Evolutionary conservation across 2,113 vertebrate species (phyloP).

Genomic region (Amblyopsis rosae): DNA sequence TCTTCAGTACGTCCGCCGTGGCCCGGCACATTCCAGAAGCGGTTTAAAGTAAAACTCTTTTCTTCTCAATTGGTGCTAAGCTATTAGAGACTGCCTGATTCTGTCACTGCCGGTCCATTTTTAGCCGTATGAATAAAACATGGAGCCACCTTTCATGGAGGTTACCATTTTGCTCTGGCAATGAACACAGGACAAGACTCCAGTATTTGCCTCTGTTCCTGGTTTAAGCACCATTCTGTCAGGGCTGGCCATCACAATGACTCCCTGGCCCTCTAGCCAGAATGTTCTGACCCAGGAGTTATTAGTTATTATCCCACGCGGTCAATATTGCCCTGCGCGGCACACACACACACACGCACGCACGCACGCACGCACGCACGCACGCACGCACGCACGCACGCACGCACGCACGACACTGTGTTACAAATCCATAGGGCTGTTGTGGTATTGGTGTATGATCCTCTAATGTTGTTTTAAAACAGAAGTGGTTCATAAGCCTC

Average conservation of each 20-base stretch:
- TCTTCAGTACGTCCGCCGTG: too few species aligned
- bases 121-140: slow-evolving; percentile 78
- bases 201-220: slow-evolving; percentile 21
- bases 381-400: too few species aligned
- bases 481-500: too few species aligned
- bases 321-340: too few species aligned
- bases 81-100: slow-evolving; percentile 68
- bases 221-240: slow-evolving; percentile 43
- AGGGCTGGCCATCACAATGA: slow-evolving; percentile 24
- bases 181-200: slow-evolving; percentile 49
- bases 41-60: slow-evolving; percentile 35
- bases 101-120: slow-evolving; percentile 71
- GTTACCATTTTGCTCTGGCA: slow-evolving; percentile 44
- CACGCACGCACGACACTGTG: too few species aligned
- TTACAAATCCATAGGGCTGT: too few species aligned
- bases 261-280: not conserved
- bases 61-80: slow-evolving; percentile 13
- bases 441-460: too few species aligned
- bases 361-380: too few species aligned
- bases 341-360: too few species aligned
- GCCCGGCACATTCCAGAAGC: slow-evolving; percentile 1
- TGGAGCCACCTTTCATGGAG: slow-evolving; percentile 57
- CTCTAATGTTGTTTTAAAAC: too few species aligned
- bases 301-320: too few species aligned
- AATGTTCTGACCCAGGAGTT: too few species aligned